These are phyloP conservation scores for Hemiprocne comata DNA, from an alignment of 2,113 vertebrate species.

Conservation along the genomic window DNA sequence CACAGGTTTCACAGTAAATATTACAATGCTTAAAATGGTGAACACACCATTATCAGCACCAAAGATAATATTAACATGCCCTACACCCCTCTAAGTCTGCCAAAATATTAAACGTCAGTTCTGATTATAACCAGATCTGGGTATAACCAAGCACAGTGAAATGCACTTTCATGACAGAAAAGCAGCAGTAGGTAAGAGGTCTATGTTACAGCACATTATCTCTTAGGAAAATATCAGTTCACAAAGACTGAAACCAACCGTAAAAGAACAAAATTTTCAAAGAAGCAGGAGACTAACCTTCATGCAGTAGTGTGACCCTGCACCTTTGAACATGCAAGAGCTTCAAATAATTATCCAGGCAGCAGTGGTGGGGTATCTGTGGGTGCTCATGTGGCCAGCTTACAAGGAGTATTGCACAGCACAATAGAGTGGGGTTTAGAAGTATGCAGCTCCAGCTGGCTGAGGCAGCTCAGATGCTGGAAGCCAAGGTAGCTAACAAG, in stretches of 20 bases:
- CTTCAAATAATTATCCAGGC: not conserved
- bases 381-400: not conserved
- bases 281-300: not conserved
- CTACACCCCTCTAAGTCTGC: not conserved
- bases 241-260: not conserved
- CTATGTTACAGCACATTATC: not conserved
- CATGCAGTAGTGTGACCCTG: too few relatives aligned
- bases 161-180: not conserved
- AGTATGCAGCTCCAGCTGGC: accelerated
- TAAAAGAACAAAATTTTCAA: not conserved
- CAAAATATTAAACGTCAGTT: not conserved
- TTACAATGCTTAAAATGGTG: not conserved
- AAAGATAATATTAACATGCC: not conserved
- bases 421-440: not conserved
- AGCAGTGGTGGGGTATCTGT: not conserved
- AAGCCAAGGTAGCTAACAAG: not conserved
- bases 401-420: not conserved
- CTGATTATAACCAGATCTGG: not conserved
- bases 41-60: not conserved
- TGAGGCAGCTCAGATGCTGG: not conserved
- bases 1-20: not conserved
- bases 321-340: not conserved
- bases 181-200: not conserved
- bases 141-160: not conserved
- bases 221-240: not conserved